Evolutionary conservation across 2,113 vertebrate genomes (phyloP).

Genomic region (Anhinga rufa): DNA sequence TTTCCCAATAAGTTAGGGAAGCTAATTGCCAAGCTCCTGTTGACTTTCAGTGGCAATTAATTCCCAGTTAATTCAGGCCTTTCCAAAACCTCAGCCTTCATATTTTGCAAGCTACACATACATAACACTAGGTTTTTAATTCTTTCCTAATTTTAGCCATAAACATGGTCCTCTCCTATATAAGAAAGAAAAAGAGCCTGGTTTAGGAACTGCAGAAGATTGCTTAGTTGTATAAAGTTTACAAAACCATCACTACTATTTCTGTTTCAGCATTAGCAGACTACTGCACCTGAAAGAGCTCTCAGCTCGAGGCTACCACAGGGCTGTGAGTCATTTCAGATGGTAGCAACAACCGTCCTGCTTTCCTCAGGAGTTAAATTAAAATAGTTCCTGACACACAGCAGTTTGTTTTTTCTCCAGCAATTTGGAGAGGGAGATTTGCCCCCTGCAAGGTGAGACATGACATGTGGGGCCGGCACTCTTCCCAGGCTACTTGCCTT

Average conservation of each 20-base stretch:
- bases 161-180: not conserved
- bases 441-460: not conserved
- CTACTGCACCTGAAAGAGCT: not conserved
- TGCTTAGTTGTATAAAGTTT: not conserved
- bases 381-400: not conserved
- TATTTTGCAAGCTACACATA: not conserved
- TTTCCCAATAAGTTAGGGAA: not conserved
- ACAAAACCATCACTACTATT: not conserved
- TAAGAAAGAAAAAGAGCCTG: not conserved
- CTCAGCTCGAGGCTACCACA: not conserved
- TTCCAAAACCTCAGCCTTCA: not conserved
- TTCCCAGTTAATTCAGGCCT: not conserved
- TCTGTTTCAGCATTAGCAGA: not conserved
- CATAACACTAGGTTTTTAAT: not conserved
- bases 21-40: not conserved
- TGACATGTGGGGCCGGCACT: accelerated
- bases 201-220: not conserved
- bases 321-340: not conserved
- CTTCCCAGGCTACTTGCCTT: not conserved
- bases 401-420: not conserved
- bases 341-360: not conserved
- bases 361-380: not conserved
- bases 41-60: not conserved
- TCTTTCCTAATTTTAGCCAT: not conserved
- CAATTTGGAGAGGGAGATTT: not conserved